Conservation (phyloP, 2,797 vertebrate genomes). For the Cheracebus regulus region DNA sequence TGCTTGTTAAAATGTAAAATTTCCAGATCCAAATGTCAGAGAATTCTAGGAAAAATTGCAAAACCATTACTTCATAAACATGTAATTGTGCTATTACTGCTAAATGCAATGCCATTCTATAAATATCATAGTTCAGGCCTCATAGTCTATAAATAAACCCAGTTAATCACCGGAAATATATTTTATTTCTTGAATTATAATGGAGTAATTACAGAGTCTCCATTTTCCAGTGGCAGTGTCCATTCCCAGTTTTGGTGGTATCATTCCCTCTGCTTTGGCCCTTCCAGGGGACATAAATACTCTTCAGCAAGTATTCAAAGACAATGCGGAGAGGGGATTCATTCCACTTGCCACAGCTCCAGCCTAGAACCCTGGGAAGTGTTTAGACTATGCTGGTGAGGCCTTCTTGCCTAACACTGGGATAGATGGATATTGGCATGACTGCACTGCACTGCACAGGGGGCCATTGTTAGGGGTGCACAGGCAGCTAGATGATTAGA, state of each 20-base stretch:
- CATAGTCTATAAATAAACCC: constrained; percentile 64
- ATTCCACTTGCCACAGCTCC: not conserved
- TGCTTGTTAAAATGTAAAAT: constrained; percentile 70
- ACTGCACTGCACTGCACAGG: not conserved
- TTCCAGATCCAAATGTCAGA: constrained; percentile 68
- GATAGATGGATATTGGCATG: not conserved
- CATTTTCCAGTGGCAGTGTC: constrained; percentile 68
- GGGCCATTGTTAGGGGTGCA: not conserved
- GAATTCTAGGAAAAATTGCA: constrained; percentile 69
- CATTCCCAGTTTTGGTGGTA: constrained; percentile 47
- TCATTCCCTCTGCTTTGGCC: constrained; percentile 22
- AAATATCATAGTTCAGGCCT: constrained; percentile 76
- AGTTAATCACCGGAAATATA: constrained; percentile 76
- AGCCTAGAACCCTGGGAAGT: constrained; percentile 11
- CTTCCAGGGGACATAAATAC: constrained; percentile 18
- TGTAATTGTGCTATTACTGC: constrained; percentile 77
- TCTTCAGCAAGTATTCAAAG: constrained; percentile 50
- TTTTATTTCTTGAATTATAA: constrained; percentile 78
- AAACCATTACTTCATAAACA: constrained; percentile 75
- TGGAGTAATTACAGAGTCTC: constrained; percentile 67
- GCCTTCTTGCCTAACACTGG: not conserved
- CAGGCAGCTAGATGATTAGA: constrained; percentile 25
- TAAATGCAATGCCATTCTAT: constrained; percentile 75
- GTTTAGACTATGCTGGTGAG: constrained; percentile 4
- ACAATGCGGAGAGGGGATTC: not conserved